phyloP scores from a whole-genome alignment of 1,140 invertebrate genomes.

The Orussus abietinus region DNA sequence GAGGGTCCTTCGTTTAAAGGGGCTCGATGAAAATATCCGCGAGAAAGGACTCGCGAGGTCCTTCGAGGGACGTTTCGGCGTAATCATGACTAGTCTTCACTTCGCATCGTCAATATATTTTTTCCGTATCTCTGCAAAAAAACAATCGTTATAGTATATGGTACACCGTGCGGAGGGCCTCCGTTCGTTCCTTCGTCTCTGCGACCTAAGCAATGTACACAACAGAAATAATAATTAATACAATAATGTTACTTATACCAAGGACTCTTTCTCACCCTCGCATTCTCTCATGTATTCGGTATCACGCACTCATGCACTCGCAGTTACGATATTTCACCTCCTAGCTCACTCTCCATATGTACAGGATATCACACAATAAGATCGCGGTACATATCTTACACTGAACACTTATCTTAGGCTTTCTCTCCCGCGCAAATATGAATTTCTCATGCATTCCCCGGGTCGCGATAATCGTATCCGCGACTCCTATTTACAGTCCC shows the following conservation, averaged over 20 bases:
- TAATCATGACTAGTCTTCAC: too few species aligned
- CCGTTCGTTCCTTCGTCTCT: constrained; percentile 6
- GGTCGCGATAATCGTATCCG: too few species aligned
- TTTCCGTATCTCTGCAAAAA: constrained; percentile 40
- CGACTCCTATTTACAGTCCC: too few species aligned
- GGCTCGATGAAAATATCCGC: too few species aligned
- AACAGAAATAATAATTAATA: constrained; percentile 33
- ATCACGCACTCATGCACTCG: too few species aligned
- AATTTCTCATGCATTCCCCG: too few species aligned
- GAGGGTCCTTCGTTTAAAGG: not conserved
- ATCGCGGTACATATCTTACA: constrained; percentile 37
- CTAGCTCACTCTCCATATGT: constrained; percentile 36
- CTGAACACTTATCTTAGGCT: constrained; percentile 21
- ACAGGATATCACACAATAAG: constrained; percentile 47
- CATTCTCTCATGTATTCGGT: constrained; percentile 1
- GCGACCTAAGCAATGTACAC: constrained; percentile 37
- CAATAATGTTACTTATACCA: constrained; percentile 31
- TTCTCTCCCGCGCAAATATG: too few species aligned
- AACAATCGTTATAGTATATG: constrained; percentile 39
- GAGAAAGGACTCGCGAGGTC: not conserved
- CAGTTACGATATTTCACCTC: too few species aligned
- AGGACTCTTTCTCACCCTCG: constrained; percentile 9
- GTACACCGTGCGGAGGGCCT: constrained; percentile 22
- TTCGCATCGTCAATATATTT: constrained; percentile 43
- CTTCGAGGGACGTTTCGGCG: not conserved